Conservation (phyloP, 2,888 invertebrate species). For the Bedellia somnulentella region DNA sequence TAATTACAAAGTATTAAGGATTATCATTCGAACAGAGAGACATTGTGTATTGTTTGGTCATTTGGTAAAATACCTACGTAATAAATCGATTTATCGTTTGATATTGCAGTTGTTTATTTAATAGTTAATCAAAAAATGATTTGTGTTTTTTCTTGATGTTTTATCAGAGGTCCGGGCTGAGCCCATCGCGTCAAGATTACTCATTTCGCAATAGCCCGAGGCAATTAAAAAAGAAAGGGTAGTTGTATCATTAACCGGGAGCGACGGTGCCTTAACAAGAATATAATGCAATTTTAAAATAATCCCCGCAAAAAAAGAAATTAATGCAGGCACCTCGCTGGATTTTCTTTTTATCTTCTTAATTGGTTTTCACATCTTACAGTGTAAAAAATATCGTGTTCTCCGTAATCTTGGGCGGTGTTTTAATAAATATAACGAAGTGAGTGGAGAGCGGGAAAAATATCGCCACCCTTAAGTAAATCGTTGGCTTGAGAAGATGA, state of each 20-base stretch:
- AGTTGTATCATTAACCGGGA: conserved; percentile 55
- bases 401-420: conserved; percentile 60
- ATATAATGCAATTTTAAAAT: conserved; percentile 63
- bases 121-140: too few relatives aligned
- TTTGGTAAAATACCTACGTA: too few relatives aligned
- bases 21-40: too few relatives aligned
- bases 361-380: conserved; percentile 63
- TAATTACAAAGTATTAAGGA: too few relatives aligned
- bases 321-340: conserved; percentile 60
- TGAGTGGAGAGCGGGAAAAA: conserved; percentile 36
- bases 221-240: conserved; percentile 60
- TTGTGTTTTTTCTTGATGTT: conserved; percentile 14
- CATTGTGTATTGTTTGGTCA: too few relatives aligned
- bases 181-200: conserved; percentile 51
- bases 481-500: conserved; percentile 59
- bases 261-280: conserved; percentile 55
- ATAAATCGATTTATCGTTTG: too few relatives aligned
- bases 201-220: conserved; percentile 56
- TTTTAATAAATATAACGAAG: conserved; percentile 62
- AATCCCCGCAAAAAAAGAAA: conserved; percentile 61
- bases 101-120: too few relatives aligned
- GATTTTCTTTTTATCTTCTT: conserved; percentile 61
- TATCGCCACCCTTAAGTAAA: conserved; percentile 54
- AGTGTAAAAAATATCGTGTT: conserved; percentile 60
- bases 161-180: conserved; percentile 23